Base-by-base conservation (phyloP, 2,113 vertebrate species). In the Calypte anna region DNA sequence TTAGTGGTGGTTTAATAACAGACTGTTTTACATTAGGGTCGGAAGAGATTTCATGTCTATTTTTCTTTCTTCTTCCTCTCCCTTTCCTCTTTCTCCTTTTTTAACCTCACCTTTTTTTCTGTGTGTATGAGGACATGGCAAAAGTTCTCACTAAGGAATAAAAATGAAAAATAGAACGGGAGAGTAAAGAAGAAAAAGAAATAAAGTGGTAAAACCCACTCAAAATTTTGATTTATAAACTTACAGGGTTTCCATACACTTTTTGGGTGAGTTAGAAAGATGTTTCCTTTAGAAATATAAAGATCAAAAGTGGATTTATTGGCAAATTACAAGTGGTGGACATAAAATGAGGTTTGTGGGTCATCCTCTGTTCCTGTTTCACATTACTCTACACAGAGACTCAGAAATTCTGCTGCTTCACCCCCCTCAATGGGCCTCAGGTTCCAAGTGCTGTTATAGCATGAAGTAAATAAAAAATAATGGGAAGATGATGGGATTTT, bases 71-170 rank as follows among this genome's bases (percentile, higher is more conserved):
- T 8, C 7, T 5, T 31, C 27, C 28, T 75, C 74, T 61, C 38
- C 7, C 2, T 61, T 67, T 79, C 33, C 10, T 75, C 10, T 38
- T 85, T 67, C 31, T 78, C 46, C 5, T 51, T 51, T 51, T 51
- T 67, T 28, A 30, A 18, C 2, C 3, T 53, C 7, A 10, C 0
- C 1, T 3, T 50, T 85, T 85, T 80, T 83, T 33, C 36, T 54
- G 5, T 3, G 75, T 61, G 3, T 44, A 30, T 27, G 10, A 68
- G n/a, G 50, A 22, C 11, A 46, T 0, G 2, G 24, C 1, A 1
- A 79, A 81, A 82, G 8, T 28, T n/a, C 6, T 88, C 51, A n/a
- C 13, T 9, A 59, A 61, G 8, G 8, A 54, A 54, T 48, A 43
- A 76, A 82, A 87, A 54, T 3, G 7, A 59, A 64, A 1, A 18